Evolutionary conservation across 37 sponge, comb jelly and placozoan genomes (phyloP).

Genomic region (Lycopodina hypogea): DNA sequence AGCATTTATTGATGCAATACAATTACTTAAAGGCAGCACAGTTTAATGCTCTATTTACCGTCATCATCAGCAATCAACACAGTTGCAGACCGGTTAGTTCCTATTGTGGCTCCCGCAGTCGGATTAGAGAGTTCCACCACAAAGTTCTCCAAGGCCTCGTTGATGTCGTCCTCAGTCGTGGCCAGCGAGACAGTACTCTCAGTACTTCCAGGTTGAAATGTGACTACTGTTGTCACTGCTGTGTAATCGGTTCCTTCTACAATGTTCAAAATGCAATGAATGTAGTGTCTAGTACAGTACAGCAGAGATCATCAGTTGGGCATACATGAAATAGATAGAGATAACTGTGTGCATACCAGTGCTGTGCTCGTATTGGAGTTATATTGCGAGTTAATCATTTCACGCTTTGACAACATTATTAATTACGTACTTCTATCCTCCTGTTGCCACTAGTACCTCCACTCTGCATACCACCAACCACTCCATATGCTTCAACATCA

Average conservation of each 20-base stretch:
- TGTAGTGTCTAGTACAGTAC: not conserved
- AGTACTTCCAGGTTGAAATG: conserved; percentile 19
- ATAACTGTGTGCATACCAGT: too few species aligned
- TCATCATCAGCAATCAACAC: conserved; percentile 35
- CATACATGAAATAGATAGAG: too few species aligned
- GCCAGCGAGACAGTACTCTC: not conserved
- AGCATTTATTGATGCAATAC: too few species aligned
- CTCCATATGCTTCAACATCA: too few species aligned
- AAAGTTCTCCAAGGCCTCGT: conserved; percentile 34
- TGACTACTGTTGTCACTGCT: not conserved
- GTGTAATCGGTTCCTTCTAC: conserved; percentile 31
- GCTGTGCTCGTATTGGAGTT: too few species aligned
- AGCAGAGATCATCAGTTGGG: too few species aligned
- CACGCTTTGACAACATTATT: too few species aligned
- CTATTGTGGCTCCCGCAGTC: not conserved
- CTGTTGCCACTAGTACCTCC: not conserved
- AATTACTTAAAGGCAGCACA: too few species aligned
- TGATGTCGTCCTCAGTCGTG: conserved; percentile 25
- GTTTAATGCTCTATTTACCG: too few species aligned
- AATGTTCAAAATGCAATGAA: not conserved
- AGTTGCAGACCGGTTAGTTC: conserved; percentile 5
- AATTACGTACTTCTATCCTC: not conserved
- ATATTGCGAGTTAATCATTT: too few species aligned
- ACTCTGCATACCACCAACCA: too few species aligned
- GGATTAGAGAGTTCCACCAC: conserved; percentile 8